Evolutionary conservation across 2,113 vertebrate species (phyloP), one percentile per base, ranked within the genome.

Genomic region (Lepus europaeus): DNA sequence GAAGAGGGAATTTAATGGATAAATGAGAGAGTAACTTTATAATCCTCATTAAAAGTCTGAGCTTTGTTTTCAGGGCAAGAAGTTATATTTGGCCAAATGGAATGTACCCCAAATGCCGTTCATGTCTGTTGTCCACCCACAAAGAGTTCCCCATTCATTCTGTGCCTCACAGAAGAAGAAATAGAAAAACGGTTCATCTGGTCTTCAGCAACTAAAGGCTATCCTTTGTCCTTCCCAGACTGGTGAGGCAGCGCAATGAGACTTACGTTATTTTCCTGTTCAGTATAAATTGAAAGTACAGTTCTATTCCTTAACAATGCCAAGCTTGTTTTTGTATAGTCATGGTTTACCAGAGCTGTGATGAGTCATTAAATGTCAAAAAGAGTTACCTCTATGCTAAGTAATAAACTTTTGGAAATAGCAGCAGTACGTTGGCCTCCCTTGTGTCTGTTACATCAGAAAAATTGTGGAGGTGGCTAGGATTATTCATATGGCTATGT

Each of bases 321-420:
- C 13, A 69, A 83, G 22, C 27, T 53, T 84, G 29, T 89, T 69
- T 92, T 59, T 93, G 23, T 49, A 20, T 33, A 63, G 72, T 70
- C 45, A 77, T 56, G 9, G 39, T 12, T 7, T 87, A 33, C 33
- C 6, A 45, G 45, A 59, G 20, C 51, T 89, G 94, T 91, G 23
- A 92, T 92, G 69, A 89, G 27, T 94, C 23, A 59, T 33, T 59
- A 20, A 73, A 5, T 92, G 13, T 83, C 19, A 36, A n/a, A 59
- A 20, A 87, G 69, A 78, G 56, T 66, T 53, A 14, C 9, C 56
- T 89, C 20, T 8, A 0, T 53, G 14, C 61, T 68, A 78, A 88
- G 53, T 85, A n/a, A 31, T 1, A 7, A 56, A 82, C 49, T 68
- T 63, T 8, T 85, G 49, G 51, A 76, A 45, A 8, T 33, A 27